Percentiles rank a stretch among this genome's conserved stretches.
Evolutionary conservation across 2,113 vertebrate species (phyloP).

Genomic region (Oenanthe oenanthe): DNA sequence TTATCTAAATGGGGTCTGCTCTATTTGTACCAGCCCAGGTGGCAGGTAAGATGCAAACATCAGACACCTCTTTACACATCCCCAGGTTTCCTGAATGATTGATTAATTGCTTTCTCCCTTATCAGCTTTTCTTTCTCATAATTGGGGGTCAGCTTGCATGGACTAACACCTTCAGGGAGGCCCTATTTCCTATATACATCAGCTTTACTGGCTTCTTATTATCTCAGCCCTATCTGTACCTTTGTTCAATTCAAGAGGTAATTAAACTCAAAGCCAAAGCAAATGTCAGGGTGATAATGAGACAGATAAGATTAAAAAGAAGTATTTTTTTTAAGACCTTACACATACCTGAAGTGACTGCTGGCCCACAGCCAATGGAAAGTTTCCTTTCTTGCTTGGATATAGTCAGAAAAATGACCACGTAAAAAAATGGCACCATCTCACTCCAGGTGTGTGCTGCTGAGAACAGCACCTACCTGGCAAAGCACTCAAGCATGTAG

Average conservation of each 20-base stretch:
- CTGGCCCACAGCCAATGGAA: constrained; percentile 49
- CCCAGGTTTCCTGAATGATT: constrained; percentile 17
- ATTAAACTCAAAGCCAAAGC: constrained; percentile 77
- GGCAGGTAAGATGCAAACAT: constrained; percentile 74
- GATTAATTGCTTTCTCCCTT: constrained; percentile 62
- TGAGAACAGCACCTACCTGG: constrained; percentile 31
- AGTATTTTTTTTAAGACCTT: neutral
- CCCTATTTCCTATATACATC: constrained; percentile 54
- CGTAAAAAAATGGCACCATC: constrained; percentile 25
- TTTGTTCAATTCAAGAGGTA: constrained; percentile 74
- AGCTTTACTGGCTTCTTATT: constrained; percentile 56
- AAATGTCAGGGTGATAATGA: constrained; percentile 79
- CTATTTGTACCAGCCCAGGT: constrained; percentile 73
- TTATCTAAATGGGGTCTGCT: constrained; percentile 69
- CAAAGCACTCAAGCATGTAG: constrained; percentile 28
- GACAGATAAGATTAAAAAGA: constrained; percentile 46
- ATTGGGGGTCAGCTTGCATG: constrained; percentile 56
- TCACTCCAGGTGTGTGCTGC: constrained; percentile 2
- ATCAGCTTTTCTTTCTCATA: constrained; percentile 47
- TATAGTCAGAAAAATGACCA: constrained; percentile 15
- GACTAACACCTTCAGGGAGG: constrained; percentile 65
- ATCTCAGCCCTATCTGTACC: constrained; percentile 57
- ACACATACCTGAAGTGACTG: constrained; percentile 52
- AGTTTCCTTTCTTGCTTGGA: constrained; percentile 34
- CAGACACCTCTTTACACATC: constrained; percentile 56